Evolutionary conservation across 2,797 vertebrate genomes (phyloP), one percentile per base, ranked within the genome.

Genomic region (Sebastes nivosus): DNA sequence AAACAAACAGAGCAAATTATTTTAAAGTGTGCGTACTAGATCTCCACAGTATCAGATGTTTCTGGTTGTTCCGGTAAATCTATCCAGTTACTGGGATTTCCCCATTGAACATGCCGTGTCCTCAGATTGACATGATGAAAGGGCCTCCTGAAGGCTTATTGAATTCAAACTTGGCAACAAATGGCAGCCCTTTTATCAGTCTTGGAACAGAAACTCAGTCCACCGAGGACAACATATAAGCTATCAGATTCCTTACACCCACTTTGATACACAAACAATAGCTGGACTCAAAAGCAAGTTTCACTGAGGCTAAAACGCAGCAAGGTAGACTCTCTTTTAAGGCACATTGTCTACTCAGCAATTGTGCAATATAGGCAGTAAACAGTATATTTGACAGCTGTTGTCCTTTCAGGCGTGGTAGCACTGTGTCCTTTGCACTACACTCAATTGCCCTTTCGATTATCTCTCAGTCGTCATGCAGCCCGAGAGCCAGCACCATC

Each of bases 401-500:
- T 63, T 78, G 36, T 50, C 5, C 66, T 58, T 72, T 36, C 2
- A 67, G 66, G 25, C 0, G n/a, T 14, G 25, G 71, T 9, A 3
- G 57, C 46, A 36, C 16, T 0, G 10, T 71, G 55, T 9, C 5
- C 8, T 57, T 68, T 12, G 13, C 12, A 30, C 25, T 38, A 10
- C 71, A 34, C 46, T 34, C 8, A 16, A 32, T 0, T 7, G 6
- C 32, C 42, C 55, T 22, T 6, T 4, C 1, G 2, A 32, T 30
- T 22, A 27, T 10, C 13, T 54, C 16, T 94, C 77, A 95, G 79
- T 95, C 90, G 4, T 95, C 90, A 6, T 84, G 92, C 32, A 96
- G 79, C 52, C 91, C 92, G 4, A 95, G 85, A 13, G 95, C 89
- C 65, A 97, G 85, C 16, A 96, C 77, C 12, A 95, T 88, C 0